Evolutionary conservation across 2,888 invertebrate genomes (phyloP).

Genomic region (Leucoptera coffeella): DNA sequence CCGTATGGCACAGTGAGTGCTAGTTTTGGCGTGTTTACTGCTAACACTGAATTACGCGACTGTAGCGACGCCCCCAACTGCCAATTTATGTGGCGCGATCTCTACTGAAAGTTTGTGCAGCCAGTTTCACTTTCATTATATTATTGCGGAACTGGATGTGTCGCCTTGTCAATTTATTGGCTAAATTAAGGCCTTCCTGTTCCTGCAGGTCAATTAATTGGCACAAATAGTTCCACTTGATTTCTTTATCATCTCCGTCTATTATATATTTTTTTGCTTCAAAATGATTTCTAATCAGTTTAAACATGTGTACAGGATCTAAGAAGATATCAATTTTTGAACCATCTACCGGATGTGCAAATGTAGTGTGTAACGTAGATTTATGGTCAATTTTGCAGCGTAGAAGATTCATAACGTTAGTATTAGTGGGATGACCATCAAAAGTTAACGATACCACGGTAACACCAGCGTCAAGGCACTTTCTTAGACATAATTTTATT

Average conservation of each 20-base stretch:
- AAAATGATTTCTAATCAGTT: conserved; percentile 9
- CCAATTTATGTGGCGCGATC: no score
- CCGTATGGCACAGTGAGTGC: no score
- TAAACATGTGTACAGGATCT: conserved; percentile 9
- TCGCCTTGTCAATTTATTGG: no score
- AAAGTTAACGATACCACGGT: conserved; percentile 9
- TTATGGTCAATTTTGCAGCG: conserved; percentile 8
- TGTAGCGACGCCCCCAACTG: no score
- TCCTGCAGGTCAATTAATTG: conserved; percentile 2
- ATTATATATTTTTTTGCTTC: conserved; percentile 8
- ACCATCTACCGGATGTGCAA: conserved; percentile 10
- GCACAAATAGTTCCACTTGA: conserved; percentile 1
- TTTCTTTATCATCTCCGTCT: conserved; percentile 2
- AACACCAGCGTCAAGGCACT: conserved; percentile 10
- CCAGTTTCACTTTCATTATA: no score
- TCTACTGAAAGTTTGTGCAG: conserved; percentile 2
- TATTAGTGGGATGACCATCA: conserved; percentile 9
- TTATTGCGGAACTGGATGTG: no score
- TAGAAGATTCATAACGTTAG: conserved; percentile 8
- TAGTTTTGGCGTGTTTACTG: no score
- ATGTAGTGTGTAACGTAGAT: conserved; percentile 8
- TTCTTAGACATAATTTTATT: conserved; percentile 9
- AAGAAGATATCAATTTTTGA: conserved; percentile 8
- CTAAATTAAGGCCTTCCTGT: conserved; percentile 1
- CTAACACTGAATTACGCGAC: no score